Evolutionary conservation across 2,797 vertebrate genomes (phyloP), one percentile per base, ranked within the genome.

Genomic region (Ptychadena robeensis): DNA sequence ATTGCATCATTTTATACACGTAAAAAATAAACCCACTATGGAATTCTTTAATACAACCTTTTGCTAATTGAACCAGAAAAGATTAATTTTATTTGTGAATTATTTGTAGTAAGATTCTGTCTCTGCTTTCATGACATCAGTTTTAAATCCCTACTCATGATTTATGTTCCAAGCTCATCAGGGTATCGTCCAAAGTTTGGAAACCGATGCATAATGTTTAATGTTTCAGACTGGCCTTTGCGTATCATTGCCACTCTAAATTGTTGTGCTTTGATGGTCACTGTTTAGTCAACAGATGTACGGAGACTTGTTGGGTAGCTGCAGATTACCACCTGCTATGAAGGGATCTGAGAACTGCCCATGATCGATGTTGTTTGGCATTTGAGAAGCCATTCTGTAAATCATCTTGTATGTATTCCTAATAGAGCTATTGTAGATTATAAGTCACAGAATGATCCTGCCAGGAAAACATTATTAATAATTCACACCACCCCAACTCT

Each of bases 401-500:
- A 73, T 73, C 70, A 79, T 59, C 59, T 44, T 31, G 18, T 79
- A 40, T 25, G 27, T 66, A 73, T 73, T 79, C 76, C 82, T 79
- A 83, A 79, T 40, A 68, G 75, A 48, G 75, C 69, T 44, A 65
- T 79, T 73, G 65, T 14, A 63, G 48, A 67, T 32, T 48, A 44
- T 48, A 48, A 63, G 44, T 73, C 64, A 32, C 48, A 64, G 73
- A 67, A 80, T 32, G 25, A 27, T 85, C 87, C 37, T 82, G 61
- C 70, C 72, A 86, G 85, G 82, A 61, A 57, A 87, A 88, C 86
- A 79, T 68, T 48, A 64, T 85, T 0, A 64, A 67, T 75, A 79
- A 27, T 80, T 64, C 71, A 89, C 82, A 85, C 89, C 87, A 86
- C 84, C 65, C 87, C 89, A 82, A 88, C 87, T 91, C 44, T 86